Evolutionary conservation across 2,888 invertebrate genomes (phyloP).

Genomic region (Brenthis hecate): DNA sequence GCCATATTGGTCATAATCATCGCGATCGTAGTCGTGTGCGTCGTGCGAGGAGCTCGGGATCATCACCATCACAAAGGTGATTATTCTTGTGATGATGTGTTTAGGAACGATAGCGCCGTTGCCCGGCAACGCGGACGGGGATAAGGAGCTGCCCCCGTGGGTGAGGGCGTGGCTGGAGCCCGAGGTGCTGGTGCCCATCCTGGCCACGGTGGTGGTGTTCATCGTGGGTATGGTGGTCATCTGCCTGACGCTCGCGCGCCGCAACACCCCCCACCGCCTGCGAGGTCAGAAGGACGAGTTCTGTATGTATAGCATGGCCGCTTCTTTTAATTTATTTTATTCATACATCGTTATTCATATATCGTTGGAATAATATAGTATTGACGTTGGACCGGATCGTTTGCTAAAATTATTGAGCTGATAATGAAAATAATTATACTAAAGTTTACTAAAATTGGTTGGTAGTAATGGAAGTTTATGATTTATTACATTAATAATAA

Average conservation of each 20-base stretch:
- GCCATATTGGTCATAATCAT: conserved; percentile 96
- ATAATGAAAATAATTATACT: too few relatives aligned
- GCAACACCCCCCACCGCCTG: conserved; percentile 91
- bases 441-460: too few relatives aligned
- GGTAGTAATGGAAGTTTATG: too few relatives aligned
- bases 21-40: conserved; percentile 96
- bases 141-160: conserved; percentile 86
- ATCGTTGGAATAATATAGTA: too few relatives aligned
- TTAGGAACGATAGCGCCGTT: conserved; percentile 92
- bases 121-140: conserved; percentile 82
- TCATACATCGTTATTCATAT: conserved; percentile 6
- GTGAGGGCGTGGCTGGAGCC: conserved; percentile 93
- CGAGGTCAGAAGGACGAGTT: conserved; percentile 90
- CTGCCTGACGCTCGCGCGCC: conserved; percentile 92
- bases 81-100: conserved; percentile 26
- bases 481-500: too few relatives aligned
- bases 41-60: conserved; percentile 92
- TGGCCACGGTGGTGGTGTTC: conserved; percentile 94
- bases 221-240: conserved; percentile 95
- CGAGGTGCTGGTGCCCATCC: conserved; percentile 94
- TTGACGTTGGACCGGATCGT: too few relatives aligned
- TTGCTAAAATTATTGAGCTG: too few relatives aligned
- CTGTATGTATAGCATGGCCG: conserved; percentile 85
- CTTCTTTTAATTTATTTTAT: conserved; percentile 54
- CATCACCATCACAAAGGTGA: conserved; percentile 91